These are phyloP conservation scores for Mythimna impura DNA, from an alignment of 2,888 invertebrate species.

Conservation along the genomic window DNA sequence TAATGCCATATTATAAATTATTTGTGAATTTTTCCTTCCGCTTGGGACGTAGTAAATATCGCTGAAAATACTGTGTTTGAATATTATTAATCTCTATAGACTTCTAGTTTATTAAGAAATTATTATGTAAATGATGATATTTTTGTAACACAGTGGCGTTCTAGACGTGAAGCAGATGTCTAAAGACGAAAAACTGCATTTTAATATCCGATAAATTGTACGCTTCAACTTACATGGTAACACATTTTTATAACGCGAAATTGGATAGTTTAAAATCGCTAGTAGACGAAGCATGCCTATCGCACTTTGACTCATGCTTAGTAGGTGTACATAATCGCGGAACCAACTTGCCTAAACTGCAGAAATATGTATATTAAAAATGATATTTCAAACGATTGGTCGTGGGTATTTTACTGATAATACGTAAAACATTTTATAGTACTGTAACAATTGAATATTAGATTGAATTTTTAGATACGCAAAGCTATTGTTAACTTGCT, in stretches of 20 bases:
- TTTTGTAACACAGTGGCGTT: not conserved
- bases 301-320: not conserved
- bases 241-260: not conserved
- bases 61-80: constrained; percentile 5
- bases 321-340: not conserved
- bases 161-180: not conserved
- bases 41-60: not conserved
- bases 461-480: not conserved
- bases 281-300: not conserved
- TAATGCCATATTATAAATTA: constrained; percentile 25
- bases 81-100: not conserved
- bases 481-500: not conserved
- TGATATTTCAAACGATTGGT: not conserved
- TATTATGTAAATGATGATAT: constrained; percentile 20
- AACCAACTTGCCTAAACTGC: not conserved
- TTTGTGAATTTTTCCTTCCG: not conserved
- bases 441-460: constrained; percentile 1
- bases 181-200: not conserved
- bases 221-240: not conserved
- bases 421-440: not conserved
- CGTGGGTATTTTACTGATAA: constrained; percentile 2
- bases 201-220: not conserved
- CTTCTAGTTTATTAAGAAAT: not conserved
- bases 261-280: not conserved
- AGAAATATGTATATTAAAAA: not conserved